phyloP scores from a whole-genome alignment of 2,113 vertebrate genomes.

The Glaucomys volans region DNA sequence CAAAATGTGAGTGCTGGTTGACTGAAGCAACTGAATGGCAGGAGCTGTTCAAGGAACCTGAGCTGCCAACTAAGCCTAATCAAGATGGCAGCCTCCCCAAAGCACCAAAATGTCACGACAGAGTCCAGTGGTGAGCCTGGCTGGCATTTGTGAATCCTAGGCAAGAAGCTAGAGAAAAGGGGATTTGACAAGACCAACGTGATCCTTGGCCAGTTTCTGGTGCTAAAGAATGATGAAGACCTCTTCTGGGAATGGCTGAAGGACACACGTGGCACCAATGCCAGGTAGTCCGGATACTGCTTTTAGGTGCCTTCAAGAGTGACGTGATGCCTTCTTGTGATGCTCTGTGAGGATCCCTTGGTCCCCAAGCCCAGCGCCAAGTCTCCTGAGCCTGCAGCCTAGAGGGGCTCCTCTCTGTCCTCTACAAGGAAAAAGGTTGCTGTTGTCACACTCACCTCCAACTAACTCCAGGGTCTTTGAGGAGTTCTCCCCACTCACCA shows the following conservation, averaged over 20 bases:
- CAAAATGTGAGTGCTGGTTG: neutral
- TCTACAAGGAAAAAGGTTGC: conserved; percentile 36
- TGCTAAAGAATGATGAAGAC: conserved; percentile 92
- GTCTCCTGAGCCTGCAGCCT: conserved; percentile 31
- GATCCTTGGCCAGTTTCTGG: conserved; percentile 93
- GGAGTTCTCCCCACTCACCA: neutral
- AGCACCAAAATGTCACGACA: conserved; percentile 92
- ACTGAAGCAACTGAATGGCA: neutral
- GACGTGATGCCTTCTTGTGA: conserved; percentile 93
- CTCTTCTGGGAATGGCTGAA: conserved; percentile 93
- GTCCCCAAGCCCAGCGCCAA: neutral
- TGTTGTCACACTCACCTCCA: neutral
- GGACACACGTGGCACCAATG: conserved; percentile 89
- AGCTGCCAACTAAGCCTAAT: neutral
- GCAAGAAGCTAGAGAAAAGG: conserved; percentile 89
- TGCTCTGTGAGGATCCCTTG: neutral
- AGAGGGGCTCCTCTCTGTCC: neutral
- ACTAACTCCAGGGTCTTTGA: neutral
- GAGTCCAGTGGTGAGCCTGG: conserved; percentile 90
- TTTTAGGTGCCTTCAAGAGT: conserved; percentile 90
- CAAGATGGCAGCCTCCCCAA: conserved; percentile 88
- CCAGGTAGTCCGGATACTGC: conserved; percentile 92
- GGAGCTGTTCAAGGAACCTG: neutral
- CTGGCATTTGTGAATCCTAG: conserved; percentile 91
- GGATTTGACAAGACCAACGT: conserved; percentile 93